These are phyloP conservation scores for Drosophila murphyi DNA, from an alignment of 1,140 invertebrate species.

Conservation along the genomic window DNA sequence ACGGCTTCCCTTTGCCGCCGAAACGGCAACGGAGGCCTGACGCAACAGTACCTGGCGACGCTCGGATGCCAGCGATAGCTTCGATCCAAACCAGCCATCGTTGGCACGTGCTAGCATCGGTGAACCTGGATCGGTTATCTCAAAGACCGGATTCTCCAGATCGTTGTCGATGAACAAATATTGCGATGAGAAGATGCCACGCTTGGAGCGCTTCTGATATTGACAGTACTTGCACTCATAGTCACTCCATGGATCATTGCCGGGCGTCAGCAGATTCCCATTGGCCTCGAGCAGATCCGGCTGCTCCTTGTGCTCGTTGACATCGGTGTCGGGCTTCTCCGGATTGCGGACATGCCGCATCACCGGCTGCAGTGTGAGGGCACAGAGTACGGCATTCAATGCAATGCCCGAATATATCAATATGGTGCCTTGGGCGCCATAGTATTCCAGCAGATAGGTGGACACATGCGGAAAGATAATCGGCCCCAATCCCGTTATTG, in stretches of 20 bases:
- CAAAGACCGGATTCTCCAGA: conserved; percentile 86
- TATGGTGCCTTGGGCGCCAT: conserved; percentile 86
- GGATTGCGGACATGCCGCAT: conserved; percentile 86
- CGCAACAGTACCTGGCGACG: conserved; percentile 85
- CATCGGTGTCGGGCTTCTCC: conserved; percentile 22
- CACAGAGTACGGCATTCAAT: conserved; percentile 86
- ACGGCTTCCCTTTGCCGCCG: conserved; percentile 43
- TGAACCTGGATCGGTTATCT: conserved; percentile 87
- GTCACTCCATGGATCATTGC: conserved; percentile 82
- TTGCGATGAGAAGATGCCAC: conserved; percentile 87
- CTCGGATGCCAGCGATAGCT: conserved; percentile 84
- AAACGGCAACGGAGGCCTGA: conserved; percentile 36
- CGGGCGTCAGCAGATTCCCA: conserved; percentile 47
- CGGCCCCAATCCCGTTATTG: conserved; percentile 86
- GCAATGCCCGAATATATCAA: conserved; percentile 86
- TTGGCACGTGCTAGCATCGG: conserved; percentile 88
- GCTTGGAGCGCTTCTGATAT: conserved; percentile 69
- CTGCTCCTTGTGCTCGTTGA: conserved; percentile 15
- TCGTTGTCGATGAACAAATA: conserved; percentile 89
- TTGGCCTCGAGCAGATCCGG: conserved; percentile 57
- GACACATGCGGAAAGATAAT: conserved; percentile 86
- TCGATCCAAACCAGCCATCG: conserved; percentile 87
- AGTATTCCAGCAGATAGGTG: conserved; percentile 85
- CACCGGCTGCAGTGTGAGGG: conserved; percentile 87
- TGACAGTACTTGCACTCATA: conserved; percentile 81